Evolutionary conservation across 2,888 invertebrate genomes (phyloP).

Genomic region (Peribatodes rhomboidaria): DNA sequence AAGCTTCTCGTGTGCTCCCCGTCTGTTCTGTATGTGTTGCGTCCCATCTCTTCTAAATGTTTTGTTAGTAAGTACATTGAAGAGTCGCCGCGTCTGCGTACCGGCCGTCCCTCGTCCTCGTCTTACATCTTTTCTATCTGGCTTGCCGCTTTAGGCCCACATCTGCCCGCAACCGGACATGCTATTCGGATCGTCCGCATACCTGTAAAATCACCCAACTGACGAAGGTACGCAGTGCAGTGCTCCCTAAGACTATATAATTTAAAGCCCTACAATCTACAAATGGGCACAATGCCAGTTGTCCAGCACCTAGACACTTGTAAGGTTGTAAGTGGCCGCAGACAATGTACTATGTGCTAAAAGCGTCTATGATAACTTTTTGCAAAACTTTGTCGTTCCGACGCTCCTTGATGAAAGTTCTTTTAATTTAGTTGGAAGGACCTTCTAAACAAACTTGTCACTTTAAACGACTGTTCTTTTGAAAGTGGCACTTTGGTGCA

Average conservation of each 20-base stretch:
- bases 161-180: too few species aligned
- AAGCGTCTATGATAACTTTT: conserved; percentile 23
- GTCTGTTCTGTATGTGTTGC: too few species aligned
- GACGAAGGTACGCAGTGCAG: background rate
- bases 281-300: background rate
- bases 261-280: background rate
- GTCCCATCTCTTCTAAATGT: too few species aligned
- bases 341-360: conserved; percentile 22
- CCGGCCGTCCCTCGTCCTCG: too few species aligned
- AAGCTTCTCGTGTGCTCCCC: too few species aligned
- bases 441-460: conserved; percentile 10
- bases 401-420: conserved; percentile 15
- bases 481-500: background rate
- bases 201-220: background rate
- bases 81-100: too few species aligned
- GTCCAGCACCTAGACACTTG: background rate
- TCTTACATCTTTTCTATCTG: too few species aligned
- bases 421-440: conserved; percentile 14
- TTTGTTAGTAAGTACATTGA: too few species aligned
- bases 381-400: conserved; percentile 3
- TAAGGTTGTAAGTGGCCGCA: conserved; percentile 8
- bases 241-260: background rate
- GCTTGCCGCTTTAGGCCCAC: too few species aligned
- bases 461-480: background rate
- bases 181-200: too few species aligned